phyloP scores from a whole-genome alignment of 2,888 invertebrate genomes.

The Leptarthrus brevirostris region DNA sequence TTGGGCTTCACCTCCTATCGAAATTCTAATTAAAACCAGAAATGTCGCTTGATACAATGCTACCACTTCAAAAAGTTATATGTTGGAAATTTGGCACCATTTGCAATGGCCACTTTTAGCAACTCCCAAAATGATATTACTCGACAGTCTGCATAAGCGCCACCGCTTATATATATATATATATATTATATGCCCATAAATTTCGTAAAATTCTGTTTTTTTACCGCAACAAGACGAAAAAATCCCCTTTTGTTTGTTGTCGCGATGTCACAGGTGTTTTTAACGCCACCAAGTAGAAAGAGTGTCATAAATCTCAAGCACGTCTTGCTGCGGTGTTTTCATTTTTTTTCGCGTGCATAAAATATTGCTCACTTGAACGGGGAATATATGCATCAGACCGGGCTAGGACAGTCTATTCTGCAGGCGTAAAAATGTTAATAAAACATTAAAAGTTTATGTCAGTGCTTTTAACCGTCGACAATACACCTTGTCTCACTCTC shows the following conservation, averaged over 20 bases:
- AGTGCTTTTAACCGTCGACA: no score
- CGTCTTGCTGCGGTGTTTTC: conserved; percentile 25
- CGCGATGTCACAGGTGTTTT: conserved; percentile 47
- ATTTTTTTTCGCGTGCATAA: conserved; percentile 1
- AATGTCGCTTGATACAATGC: no score
- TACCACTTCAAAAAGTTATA: no score
- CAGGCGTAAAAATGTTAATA: conserved; percentile 43
- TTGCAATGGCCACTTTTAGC: no score
- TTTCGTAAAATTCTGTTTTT: not conserved
- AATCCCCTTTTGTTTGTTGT: conserved; percentile 34
- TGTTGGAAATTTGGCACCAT: no score
- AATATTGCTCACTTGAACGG: conserved; percentile 31
- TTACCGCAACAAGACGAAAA: not conserved
- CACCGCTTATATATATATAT: no score
- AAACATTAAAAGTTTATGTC: conserved; percentile 35
- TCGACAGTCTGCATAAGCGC: no score
- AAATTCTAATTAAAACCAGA: no score
- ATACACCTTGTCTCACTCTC: no score
- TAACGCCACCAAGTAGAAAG: conserved; percentile 5
- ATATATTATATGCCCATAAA: not conserved
- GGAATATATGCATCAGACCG: conserved; percentile 28
- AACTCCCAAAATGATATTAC: no score
- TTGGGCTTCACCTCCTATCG: no score
- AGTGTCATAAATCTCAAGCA: conserved; percentile 34
- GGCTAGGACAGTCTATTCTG: conserved; percentile 16